Evolutionary conservation across 1,140 invertebrate species (phyloP), one percentile per base, ranked within the genome.

Genomic region (Tetragonula clypearis): DNA sequence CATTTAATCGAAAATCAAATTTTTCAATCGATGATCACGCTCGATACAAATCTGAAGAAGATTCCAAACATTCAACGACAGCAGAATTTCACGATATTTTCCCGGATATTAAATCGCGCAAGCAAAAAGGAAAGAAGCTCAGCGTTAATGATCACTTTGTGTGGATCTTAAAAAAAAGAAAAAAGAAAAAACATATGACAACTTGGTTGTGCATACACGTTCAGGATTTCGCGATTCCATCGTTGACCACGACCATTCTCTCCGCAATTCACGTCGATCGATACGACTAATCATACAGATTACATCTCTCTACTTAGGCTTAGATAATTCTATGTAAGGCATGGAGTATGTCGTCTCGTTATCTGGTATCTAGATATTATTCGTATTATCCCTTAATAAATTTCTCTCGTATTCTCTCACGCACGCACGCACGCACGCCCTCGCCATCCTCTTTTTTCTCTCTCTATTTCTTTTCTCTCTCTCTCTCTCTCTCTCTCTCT

Each of bases 321-420:
- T 92, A 93, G 83, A 82, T 93, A 92, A 84, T 92, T 91, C 88
- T 93, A 93, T 93, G 90, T 95, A 95, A 95, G 94, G 94, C 94
- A 95, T 95, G 94, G 93, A 95, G 93, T 94, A 94, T 94, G 92
- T 94, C 93, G 93, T 92, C 58, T 84, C 68, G 68, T 84, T 84
- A 79, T 84, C 82, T 93, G 93, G 87, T 92, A 90, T 93, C 82
- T 85, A 88, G 84, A 88, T 30, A 30, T 81, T 79, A 84, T 58
- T 80, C 82, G 82, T 79, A 85, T 49, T 76, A 60, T 78, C 35
- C 41, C 55, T 77, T 30, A 35, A 35, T 87, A 78, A 82, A 78
- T 78, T 66, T 66, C 26, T 55, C 41, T 58, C 60, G 65, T 68
- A 23, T 66, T 65, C 49, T 49, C 71, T 58, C 41, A 8, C 41